phyloP scores from a whole-genome alignment of 2,113 vertebrate genomes.

The Hydrolagus affinis region DNA sequence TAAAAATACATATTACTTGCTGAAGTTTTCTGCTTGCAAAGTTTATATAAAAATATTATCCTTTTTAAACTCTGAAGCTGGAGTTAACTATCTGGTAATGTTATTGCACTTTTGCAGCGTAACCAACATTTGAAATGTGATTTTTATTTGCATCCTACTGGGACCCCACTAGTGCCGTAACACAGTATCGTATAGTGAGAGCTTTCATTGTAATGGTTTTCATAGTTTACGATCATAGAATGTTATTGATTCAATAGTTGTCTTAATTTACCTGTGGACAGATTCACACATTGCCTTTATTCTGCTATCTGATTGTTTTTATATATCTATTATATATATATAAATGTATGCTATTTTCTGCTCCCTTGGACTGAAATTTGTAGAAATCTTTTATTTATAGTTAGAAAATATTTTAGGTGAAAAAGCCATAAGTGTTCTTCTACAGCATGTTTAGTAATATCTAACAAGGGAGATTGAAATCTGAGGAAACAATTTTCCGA shows the following conservation, averaged over 20 bases:
- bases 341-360: constrained; percentile 34
- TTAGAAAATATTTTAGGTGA: constrained; percentile 95
- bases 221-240: constrained; percentile 15
- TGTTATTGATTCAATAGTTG: constrained; percentile 19
- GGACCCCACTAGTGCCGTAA: neutral
- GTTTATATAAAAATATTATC: neutral
- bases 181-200: too few species aligned
- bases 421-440: constrained; percentile 94
- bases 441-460: constrained; percentile 98
- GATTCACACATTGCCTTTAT: constrained; percentile 19
- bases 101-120: neutral
- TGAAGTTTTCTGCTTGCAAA: neutral
- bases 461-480: constrained; percentile 97
- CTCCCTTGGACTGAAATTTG: constrained; percentile 80
- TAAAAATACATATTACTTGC: neutral
- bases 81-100: neutral
- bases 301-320: neutral
- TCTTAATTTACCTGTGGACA: constrained; percentile 15
- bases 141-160: neutral
- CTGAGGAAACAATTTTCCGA: constrained; percentile 99
- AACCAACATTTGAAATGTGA: neutral
- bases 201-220: neutral
- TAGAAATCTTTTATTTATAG: constrained; percentile 99
- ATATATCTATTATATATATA: constrained; percentile 27
- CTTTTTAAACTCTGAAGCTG: neutral